Conservation (phyloP, 2,888 invertebrate species). For the Megalurothrips usitatus region DNA sequence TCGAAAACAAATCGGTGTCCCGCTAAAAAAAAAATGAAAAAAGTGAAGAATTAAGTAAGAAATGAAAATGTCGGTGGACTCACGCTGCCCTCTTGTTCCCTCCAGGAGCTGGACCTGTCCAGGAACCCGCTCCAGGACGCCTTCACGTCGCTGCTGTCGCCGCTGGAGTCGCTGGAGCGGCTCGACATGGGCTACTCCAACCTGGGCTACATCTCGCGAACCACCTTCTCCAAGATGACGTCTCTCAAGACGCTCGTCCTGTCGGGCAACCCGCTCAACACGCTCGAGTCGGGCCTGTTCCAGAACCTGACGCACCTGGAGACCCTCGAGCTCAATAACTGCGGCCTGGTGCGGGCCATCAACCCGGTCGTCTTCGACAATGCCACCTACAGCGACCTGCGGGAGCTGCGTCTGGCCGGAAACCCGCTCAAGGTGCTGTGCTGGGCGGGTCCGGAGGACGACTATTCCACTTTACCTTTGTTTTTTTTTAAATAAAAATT, state of each 20-base stretch:
- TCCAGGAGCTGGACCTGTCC: constrained; percentile 60
- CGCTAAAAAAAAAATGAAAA: no score
- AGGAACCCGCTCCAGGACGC: constrained; percentile 65
- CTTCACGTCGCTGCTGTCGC: constrained; percentile 60
- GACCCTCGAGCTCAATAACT: constrained; percentile 63
- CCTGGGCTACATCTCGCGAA: constrained; percentile 59
- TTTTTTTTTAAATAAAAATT: no score
- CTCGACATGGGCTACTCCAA: constrained; percentile 70
- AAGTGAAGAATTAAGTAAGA: no score
- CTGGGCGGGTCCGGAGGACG: background rate
- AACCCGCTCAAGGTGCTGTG: constrained; percentile 61
- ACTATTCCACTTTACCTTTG: no score
- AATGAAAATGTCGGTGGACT: no score
- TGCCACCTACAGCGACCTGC: constrained; percentile 59
- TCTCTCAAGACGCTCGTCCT: constrained; percentile 60
- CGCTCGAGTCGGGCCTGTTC: constrained; percentile 62
- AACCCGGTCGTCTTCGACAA: constrained; percentile 65
- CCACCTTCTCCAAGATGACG: constrained; percentile 65
- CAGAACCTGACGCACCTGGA: constrained; percentile 62
- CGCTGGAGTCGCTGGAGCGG: constrained; percentile 61
- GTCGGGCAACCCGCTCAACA: constrained; percentile 63
- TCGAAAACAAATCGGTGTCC: no score
- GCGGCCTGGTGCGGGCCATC: constrained; percentile 59
- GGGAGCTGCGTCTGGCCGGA: constrained; percentile 62
- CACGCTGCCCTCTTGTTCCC: no score